Conservation (phyloP, 2,797 vertebrate species). For the Peromyscus nudipes region DNA sequence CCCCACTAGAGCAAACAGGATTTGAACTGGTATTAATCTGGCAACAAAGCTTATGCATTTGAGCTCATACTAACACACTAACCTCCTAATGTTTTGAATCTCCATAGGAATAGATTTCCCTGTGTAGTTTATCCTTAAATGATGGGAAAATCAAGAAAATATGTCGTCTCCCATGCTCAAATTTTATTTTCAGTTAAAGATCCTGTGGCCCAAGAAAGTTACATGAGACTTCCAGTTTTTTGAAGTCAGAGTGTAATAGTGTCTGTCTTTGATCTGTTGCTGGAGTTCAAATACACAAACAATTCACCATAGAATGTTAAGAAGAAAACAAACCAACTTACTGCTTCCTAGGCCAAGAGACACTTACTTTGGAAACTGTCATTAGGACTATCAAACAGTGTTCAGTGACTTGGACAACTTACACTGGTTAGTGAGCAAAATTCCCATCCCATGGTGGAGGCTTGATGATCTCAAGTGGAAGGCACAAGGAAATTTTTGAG, state of each 20-base stretch:
- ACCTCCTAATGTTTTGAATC: neutral
- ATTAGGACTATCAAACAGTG: neutral
- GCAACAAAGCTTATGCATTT: neutral
- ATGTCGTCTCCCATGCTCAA: neutral
- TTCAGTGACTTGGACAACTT: neutral
- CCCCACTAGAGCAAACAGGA: neutral
- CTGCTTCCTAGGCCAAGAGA: neutral
- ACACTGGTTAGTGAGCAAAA: neutral
- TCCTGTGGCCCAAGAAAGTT: neutral
- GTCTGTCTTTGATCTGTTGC: neutral
- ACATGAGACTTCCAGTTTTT: neutral
- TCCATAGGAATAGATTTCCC: neutral
- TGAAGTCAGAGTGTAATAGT: neutral
- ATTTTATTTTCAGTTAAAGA: constrained; percentile 18
- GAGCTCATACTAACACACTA: neutral
- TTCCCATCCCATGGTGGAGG: neutral
- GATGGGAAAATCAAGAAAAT: neutral
- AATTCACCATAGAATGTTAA: neutral
- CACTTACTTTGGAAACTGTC: neutral
- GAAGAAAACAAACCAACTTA: neutral
- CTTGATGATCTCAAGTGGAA: neutral
- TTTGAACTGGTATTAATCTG: neutral
- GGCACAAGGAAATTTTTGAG: neutral
- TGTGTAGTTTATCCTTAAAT: neutral
- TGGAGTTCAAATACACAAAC: neutral